Conservation (phyloP, 2,113 vertebrate species). For the Gasterosteus aculeatus region DNA sequence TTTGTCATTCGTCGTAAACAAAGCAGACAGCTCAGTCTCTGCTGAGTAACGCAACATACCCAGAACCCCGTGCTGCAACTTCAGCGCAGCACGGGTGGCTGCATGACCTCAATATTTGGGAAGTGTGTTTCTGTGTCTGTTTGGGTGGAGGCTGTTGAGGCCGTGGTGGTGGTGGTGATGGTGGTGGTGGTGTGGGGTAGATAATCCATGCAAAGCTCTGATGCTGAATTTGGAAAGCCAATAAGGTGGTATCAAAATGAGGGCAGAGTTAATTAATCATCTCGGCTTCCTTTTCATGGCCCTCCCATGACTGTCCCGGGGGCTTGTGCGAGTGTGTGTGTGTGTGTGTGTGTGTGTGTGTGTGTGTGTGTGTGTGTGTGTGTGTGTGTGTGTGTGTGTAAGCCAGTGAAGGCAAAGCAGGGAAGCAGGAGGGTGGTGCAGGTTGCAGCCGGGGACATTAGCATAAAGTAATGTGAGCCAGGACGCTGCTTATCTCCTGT, state of each 20-base stretch:
- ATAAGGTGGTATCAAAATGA: constrained; percentile 76
- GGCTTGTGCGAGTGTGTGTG: constrained; percentile 44
- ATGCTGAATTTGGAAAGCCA: constrained; percentile 69
- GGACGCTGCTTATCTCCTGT: constrained; percentile 65
- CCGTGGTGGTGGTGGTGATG: not conserved
- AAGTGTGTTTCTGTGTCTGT: constrained; percentile 50
- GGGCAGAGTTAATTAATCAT: constrained; percentile 81
- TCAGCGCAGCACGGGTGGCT: constrained; percentile 20
- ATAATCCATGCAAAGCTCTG: constrained; percentile 75
- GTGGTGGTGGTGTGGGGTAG: constrained; percentile 14
- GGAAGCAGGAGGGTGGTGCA: constrained; percentile 64
- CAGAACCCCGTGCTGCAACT: constrained; percentile 25
- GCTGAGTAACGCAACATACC: constrained; percentile 44
- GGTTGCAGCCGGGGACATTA: constrained; percentile 77
- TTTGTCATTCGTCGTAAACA: constrained; percentile 18
- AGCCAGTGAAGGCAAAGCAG: constrained; percentile 4
- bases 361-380: constrained; percentile 18
- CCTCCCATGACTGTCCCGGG: constrained; percentile 72
- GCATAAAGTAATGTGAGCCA: constrained; percentile 73
- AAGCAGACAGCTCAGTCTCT: constrained; percentile 6
- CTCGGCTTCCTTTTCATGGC: constrained; percentile 72
- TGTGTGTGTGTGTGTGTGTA: constrained; percentile 1
- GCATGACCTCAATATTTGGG: constrained; percentile 56
- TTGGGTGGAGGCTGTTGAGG: constrained; percentile 28
- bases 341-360: constrained; percentile 16